Conservation (phyloP, 2,113 vertebrate genomes). For the Spea bombifrons region DNA sequence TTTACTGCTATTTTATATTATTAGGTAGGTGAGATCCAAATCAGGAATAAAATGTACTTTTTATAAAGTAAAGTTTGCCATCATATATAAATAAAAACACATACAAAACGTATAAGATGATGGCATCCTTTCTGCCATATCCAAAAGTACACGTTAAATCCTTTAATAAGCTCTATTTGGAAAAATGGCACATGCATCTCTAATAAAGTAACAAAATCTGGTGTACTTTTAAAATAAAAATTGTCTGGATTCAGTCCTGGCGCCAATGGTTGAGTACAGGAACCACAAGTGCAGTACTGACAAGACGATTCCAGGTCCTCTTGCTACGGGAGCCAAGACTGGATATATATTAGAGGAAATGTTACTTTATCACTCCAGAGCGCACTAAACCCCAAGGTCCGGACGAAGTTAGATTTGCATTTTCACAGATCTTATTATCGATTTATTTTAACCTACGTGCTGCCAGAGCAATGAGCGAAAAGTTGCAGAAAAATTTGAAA, state of each 20-base stretch:
- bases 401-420: neutral
- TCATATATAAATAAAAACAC: neutral
- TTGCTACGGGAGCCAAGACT: slow-evolving; percentile 47
- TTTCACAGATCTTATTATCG: neutral
- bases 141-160: slow-evolving; percentile 44
- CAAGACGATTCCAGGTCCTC: slow-evolving; percentile 53
- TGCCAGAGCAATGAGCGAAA: neutral
- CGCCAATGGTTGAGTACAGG: slow-evolving; percentile 55
- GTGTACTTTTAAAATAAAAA: slow-evolving; percentile 34
- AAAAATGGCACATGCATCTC: slow-evolving; percentile 46
- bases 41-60: no score
- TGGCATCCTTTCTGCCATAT: slow-evolving; percentile 19
- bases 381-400: neutral
- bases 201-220: slow-evolving; percentile 53
- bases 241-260: slow-evolving; percentile 49
- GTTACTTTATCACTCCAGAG: slow-evolving; percentile 41
- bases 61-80: no score
- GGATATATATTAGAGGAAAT: slow-evolving; percentile 30
- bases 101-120: neutral
- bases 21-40: no score
- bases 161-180: slow-evolving; percentile 49
- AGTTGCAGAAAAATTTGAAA: no score
- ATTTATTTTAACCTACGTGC: neutral
- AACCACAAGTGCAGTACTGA: slow-evolving; percentile 63
- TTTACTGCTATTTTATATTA: no score